A percentile compares a stretch with the other conserved stretches of the same genome.
These are phyloP conservation scores for Drosophila monieri DNA, from an alignment of 2,888 invertebrate genomes.

Conservation along the genomic window DNA sequence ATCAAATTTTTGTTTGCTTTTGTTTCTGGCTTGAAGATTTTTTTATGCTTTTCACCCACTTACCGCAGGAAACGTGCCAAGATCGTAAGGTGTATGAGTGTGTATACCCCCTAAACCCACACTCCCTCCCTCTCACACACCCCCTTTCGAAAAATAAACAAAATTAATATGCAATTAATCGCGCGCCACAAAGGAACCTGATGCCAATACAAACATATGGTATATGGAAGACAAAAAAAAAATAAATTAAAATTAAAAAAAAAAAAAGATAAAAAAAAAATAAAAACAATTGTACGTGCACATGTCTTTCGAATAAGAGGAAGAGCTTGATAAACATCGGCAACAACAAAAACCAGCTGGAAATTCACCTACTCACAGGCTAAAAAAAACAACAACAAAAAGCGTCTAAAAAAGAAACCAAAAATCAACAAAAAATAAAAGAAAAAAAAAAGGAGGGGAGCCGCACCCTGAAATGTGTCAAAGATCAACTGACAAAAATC, in stretches of 20 bases:
- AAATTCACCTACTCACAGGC: constrained; percentile 75
- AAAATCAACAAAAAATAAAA: constrained; percentile 13
- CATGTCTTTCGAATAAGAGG: constrained; percentile 58
- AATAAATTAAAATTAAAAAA: constrained; percentile 8
- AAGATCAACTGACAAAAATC: constrained; percentile 81
- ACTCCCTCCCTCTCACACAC: background rate
- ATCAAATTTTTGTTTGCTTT: constrained; percentile 43
- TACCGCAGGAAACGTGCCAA: constrained; percentile 74
- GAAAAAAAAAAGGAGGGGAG: constrained; percentile 10
- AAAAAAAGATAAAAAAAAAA: constrained; percentile 37
- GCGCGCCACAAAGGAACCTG: constrained; percentile 72
- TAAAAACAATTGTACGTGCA: constrained; percentile 71
- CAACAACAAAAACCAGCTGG: constrained; percentile 50
- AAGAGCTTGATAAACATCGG: constrained; percentile 66
- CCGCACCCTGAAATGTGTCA: constrained; percentile 80
- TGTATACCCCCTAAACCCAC: background rate
- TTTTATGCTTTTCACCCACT: constrained; percentile 66
- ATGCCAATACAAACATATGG: constrained; percentile 63
- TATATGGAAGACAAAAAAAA: constrained; percentile 7
- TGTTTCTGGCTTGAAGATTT: constrained; percentile 5
- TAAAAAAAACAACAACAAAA: constrained; percentile 26
- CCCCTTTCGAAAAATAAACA: constrained; percentile 37
- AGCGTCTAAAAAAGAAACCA: no score
- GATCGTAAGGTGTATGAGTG: constrained; percentile 48
- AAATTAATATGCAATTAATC: constrained; percentile 82